Conservation (phyloP, 2,888 invertebrate species). For the Galerucella calmariensis region DNA sequence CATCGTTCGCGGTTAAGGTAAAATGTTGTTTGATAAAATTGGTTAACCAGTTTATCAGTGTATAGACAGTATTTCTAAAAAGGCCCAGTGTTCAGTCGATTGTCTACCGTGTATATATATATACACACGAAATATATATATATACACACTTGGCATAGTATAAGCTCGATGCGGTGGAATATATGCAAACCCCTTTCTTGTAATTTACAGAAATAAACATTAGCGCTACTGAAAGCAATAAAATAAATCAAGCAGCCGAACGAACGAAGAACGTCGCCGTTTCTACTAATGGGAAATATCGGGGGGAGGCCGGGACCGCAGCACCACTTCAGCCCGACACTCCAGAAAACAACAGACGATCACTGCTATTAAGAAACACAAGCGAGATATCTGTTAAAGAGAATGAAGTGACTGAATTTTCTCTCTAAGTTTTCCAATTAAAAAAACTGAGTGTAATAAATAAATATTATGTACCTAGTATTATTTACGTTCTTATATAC, state of each 20-base stretch:
- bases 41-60: conserved; percentile 15
- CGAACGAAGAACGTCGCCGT: conserved; percentile 47
- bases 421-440: conserved; percentile 6
- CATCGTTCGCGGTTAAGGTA: no score
- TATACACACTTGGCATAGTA: conserved; percentile 26
- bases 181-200: conserved; percentile 69
- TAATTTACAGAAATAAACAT: conserved; percentile 71
- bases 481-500: background rate
- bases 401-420: background rate
- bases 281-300: conserved; percentile 51
- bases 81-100: conserved; percentile 13
- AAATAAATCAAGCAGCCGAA: conserved; percentile 68
- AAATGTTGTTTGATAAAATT: background rate
- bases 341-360: conserved; percentile 47
- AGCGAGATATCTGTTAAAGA: conserved; percentile 34
- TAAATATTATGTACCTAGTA: background rate
- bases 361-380: conserved; percentile 47
- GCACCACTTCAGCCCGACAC: conserved; percentile 35
- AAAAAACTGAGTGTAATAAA: background rate
- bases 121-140: conserved; percentile 8
- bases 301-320: conserved; percentile 43
- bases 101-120: conserved; percentile 25
- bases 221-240: conserved; percentile 70
- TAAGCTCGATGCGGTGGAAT: conserved; percentile 46
- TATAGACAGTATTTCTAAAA: conserved; percentile 3